These are phyloP conservation scores for Sinocyclocheilus anshuiensis DNA, from an alignment of 2,113 vertebrate species.

Conservation along the genomic window DNA sequence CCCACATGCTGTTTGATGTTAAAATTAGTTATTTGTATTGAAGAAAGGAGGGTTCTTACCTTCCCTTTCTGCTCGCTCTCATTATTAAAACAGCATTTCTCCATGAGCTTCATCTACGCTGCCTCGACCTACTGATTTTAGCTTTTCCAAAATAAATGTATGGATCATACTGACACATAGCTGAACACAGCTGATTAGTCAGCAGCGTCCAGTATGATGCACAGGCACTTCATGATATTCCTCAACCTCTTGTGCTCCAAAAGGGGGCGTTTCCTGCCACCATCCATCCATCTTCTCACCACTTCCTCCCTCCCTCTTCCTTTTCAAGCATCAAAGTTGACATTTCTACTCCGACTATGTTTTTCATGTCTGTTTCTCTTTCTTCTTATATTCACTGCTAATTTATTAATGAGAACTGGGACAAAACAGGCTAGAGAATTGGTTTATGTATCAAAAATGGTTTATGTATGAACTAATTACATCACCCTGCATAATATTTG, in stretches of 20 bases:
- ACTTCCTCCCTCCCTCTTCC: constrained; percentile 35
- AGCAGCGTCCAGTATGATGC: constrained; percentile 3
- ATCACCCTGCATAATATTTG: too few relatives aligned
- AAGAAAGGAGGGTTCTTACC: constrained; percentile 14
- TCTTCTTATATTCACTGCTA: not conserved
- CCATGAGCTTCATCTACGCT: constrained; percentile 36
- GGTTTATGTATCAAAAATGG: not conserved
- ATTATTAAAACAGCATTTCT: constrained; percentile 10
- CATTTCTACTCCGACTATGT: not conserved
- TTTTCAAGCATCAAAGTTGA: constrained; percentile 1
- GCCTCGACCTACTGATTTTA: not conserved
- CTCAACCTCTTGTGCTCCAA: not conserved
- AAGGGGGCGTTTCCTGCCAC: constrained; percentile 36
- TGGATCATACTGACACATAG: not conserved
- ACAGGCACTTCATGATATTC: constrained; percentile 33
- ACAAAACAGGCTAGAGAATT: not conserved
- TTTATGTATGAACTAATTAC: too few relatives aligned
- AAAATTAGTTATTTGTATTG: not conserved
- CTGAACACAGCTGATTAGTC: constrained; percentile 39
- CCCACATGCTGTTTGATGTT: not conserved
- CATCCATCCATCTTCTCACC: constrained; percentile 34
- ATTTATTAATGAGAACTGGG: not conserved
- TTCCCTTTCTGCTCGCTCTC: not conserved
- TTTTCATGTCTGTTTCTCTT: not conserved
- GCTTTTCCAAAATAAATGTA: constrained; percentile 1